phyloP scores from a whole-genome alignment of 2,797 vertebrate species.

The Pangasius macronema region DNA sequence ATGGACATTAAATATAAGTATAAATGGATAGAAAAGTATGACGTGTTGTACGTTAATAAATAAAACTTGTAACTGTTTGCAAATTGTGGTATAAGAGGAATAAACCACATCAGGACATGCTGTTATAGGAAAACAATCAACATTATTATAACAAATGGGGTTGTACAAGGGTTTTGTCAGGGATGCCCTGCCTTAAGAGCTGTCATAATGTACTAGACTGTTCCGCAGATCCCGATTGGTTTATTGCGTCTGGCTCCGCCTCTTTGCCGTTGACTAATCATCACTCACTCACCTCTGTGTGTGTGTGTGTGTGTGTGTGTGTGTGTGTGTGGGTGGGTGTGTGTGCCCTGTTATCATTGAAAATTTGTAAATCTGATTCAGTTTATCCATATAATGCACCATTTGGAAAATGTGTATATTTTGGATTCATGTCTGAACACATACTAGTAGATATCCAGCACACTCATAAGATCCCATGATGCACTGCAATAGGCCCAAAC shows the following conservation, averaged over 20 bases:
- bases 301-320: neutral
- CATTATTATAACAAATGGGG: neutral
- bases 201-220: neutral
- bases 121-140: neutral
- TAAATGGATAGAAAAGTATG: neutral
- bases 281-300: neutral
- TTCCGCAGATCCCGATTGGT: neutral
- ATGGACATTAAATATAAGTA: neutral
- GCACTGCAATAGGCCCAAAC: neutral
- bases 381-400: neutral
- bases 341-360: neutral
- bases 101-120: neutral
- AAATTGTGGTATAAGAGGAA: neutral
- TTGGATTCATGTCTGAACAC: neutral
- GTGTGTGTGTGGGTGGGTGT: neutral
- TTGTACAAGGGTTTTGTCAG: neutral
- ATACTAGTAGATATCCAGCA: neutral
- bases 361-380: neutral
- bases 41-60: neutral
- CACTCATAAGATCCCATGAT: neutral
- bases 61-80: neutral
- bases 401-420: neutral
- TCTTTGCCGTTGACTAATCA: neutral
- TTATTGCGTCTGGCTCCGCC: neutral
- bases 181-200: neutral